phyloP scores from a whole-genome alignment of 2,888 invertebrate species.

The Caenorhabditis afra region DNA sequence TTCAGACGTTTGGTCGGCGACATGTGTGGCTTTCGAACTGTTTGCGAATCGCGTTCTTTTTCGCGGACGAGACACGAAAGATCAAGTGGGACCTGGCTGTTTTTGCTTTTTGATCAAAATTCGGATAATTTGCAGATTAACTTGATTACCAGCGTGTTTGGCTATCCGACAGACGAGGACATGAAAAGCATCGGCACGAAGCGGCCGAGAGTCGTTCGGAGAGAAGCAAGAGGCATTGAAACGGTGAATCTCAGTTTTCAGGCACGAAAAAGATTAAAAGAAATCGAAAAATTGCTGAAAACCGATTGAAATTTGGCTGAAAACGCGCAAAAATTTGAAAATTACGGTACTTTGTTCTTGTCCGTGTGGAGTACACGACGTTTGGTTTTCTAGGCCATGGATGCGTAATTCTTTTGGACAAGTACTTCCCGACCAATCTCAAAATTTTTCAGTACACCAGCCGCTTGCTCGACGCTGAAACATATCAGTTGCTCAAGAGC shows the following conservation, averaged over 20 bases:
- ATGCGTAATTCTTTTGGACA: neutral
- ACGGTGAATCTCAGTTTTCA: conserved; percentile 34
- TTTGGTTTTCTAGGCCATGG: neutral
- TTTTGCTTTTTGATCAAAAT: neutral
- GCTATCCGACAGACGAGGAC: conserved; percentile 73
- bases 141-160: conserved; percentile 68
- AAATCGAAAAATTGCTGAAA: neutral
- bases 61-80: conserved; percentile 62
- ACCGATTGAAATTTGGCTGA: neutral
- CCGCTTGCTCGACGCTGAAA: conserved; percentile 31
- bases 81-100: conserved; percentile 68
- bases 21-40: conserved; percentile 73
- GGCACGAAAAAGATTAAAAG: neutral
- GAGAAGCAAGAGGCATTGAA: conserved; percentile 64
- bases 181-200: conserved; percentile 68
- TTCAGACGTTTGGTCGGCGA: conserved; percentile 75
- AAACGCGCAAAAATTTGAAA: neutral
- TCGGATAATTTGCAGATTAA: conserved; percentile 28
- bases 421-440: too few species aligned
- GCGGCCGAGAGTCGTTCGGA: conserved; percentile 65
- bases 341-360: neutral
- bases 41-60: conserved; percentile 63
- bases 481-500: conserved; percentile 48
- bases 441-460: conserved; percentile 52
- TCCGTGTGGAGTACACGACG: conserved; percentile 21